Conservation (phyloP, 2,113 vertebrate species). For the Rhipidura dahli region DNA sequence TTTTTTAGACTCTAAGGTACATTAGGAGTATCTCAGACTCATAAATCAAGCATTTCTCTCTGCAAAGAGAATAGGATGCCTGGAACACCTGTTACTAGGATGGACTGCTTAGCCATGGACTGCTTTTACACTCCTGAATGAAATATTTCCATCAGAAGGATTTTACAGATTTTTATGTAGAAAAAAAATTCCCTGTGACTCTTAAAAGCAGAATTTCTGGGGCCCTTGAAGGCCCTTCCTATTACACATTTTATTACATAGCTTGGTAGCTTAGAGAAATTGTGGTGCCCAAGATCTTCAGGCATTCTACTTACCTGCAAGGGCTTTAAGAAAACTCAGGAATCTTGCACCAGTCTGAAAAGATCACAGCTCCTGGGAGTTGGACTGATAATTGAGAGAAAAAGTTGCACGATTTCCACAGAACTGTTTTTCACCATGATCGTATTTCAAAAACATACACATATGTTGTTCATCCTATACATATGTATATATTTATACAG, state of each 20-base stretch:
- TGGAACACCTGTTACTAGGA: neutral
- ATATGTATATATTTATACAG: neutral
- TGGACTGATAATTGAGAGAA: neutral
- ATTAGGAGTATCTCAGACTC: neutral
- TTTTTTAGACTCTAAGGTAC: neutral
- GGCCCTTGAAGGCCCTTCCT: neutral
- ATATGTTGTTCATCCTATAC: neutral
- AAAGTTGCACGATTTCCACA: neutral
- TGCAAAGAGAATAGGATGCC: neutral
- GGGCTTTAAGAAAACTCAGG: neutral
- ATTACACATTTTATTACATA: neutral
- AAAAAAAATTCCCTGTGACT: neutral
- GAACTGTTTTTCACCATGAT: neutral
- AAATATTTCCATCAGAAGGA: neutral
- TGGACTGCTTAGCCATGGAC: neutral
- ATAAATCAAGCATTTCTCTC: neutral
- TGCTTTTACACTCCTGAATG: neutral
- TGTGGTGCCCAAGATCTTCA: neutral
- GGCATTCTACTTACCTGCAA: neutral
- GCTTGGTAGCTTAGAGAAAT: neutral
- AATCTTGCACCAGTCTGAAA: neutral
- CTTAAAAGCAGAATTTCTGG: neutral
- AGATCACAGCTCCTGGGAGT: neutral
- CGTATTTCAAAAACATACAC: neutral
- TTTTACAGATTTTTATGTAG: neutral